Percentiles rank a stretch among this genome's conserved stretches.
These are phyloP conservation scores for Piscicola geometra DNA, from an alignment of 2,888 invertebrate genomes.

Conservation along the genomic window DNA sequence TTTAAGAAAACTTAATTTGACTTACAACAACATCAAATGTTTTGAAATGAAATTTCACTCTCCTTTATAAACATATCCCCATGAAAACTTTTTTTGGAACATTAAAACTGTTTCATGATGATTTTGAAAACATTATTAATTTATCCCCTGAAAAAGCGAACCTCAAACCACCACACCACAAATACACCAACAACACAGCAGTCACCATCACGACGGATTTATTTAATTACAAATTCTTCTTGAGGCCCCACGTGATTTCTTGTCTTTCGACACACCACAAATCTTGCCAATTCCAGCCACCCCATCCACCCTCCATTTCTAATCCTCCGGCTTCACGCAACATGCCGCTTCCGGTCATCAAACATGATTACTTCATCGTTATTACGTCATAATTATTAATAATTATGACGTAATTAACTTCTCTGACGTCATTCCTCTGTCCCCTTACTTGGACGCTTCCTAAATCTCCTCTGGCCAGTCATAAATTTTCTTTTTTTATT, in stretches of 20 bases:
- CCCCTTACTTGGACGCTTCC: not conserved
- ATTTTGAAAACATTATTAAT: not conserved
- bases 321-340: slow-evolving; percentile 9
- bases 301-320: not conserved
- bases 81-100: too few species aligned
- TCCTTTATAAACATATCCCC: too few species aligned
- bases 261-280: slow-evolving; percentile 5
- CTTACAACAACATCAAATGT: too few species aligned
- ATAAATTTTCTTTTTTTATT: too few species aligned
- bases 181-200: not conserved
- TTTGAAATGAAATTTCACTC: too few species aligned
- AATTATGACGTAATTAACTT: not conserved
- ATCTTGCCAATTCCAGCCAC: slow-evolving; percentile 5
- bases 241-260: not conserved
- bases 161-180: not conserved
- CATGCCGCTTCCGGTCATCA: not conserved
- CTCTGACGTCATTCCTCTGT: not conserved
- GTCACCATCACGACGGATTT: not conserved
- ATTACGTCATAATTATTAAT: not conserved
- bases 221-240: not conserved
- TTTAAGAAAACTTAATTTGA: too few species aligned
- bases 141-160: not conserved
- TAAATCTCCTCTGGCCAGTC: not conserved
- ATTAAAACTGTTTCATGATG: not conserved
- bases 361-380: not conserved